A percentile compares a stretch with the other conserved stretches of the same genome.
phyloP scores from a whole-genome alignment of 2,113 vertebrate species.

The Ammospiza nelsoni region DNA sequence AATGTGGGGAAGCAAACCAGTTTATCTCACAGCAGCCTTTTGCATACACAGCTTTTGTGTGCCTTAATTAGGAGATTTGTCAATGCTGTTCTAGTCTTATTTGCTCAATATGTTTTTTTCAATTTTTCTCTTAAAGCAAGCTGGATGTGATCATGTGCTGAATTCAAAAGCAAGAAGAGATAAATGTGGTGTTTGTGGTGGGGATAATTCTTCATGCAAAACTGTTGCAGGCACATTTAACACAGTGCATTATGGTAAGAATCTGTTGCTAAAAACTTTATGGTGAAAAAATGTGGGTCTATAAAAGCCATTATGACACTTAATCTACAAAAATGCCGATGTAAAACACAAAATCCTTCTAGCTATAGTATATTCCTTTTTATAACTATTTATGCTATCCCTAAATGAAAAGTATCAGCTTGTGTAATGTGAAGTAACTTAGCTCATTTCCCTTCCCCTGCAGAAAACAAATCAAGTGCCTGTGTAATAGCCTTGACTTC shows the following conservation, averaged over 20 bases:
- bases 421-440: conserved; percentile 20
- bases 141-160: conserved; percentile 96
- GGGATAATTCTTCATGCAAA: conserved; percentile 98
- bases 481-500: conserved; percentile 10
- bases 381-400: neutral
- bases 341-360: conserved; percentile 18
- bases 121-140: conserved; percentile 88
- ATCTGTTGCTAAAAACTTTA: conserved; percentile 41
- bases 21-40: neutral
- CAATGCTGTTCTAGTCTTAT: conserved; percentile 47
- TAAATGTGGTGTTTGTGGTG: conserved; percentile 97
- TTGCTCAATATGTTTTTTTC: conserved; percentile 57
- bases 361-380: neutral
- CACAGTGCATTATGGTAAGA: conserved; percentile 93
- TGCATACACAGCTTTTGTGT: conserved; percentile 22
- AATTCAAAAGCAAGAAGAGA: conserved; percentile 98
- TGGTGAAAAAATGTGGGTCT: conserved; percentile 36
- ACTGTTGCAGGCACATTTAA: conserved; percentile 93
- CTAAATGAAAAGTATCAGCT: conserved; percentile 11
- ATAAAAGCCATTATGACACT: conserved; percentile 23
- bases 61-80: conserved; percentile 54
- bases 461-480: conserved; percentile 8
- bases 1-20: neutral
- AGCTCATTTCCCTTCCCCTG: neutral
- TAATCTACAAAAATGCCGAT: conserved; percentile 29